Base-by-base conservation (phyloP, 2,113 vertebrate genomes). In the Stegostoma tigrinum region DNA sequence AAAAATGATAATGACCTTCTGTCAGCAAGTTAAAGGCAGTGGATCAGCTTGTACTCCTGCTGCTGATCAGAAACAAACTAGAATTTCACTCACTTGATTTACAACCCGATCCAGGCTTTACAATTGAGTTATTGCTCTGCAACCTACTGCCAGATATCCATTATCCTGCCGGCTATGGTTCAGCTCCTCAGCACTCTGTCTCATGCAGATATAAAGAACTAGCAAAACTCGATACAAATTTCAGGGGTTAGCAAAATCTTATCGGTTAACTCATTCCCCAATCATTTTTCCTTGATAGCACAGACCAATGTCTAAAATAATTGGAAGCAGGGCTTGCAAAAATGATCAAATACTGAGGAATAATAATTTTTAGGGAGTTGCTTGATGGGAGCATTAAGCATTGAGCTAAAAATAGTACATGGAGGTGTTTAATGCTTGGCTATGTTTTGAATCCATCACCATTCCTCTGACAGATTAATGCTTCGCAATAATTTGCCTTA, bases 41-140 rank as follows among this genome's bases (percentile, higher is more conserved):
- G 30, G 12, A 91, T 38, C 87, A 61, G 48, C 30, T 34, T 91
- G 89, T 34, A 19, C 34, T n/a, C 78, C 38, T n/a, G 87, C 14
- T 52, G 86, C 48, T 61, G 52, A 30, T 90, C 30, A 34, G 34
- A 64, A 91, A 19, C 87, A 91, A 27, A n/a, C 55, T n/a, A 17
- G 12, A 93, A n/a, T 38, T 66, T 93, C 89, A 66, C 61, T 61
- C 89, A 66, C 34, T 66, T 93, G 89, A 93, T 93, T 66, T 93
- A 93, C 64, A 64, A 93, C 34, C n/a, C 89, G 34, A 93, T 93
- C 89, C 21, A 61, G 17, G 34, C 61, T 66, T 61, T 93, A 93
- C 34, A 15, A n/a, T 64, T 61, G 87, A 91, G 55, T 91, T 91
- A 91, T 64, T 66, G 89, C 89, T 91, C 66, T 38, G 61, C 30